These are phyloP conservation scores for Chelmon rostratus DNA, from an alignment of 2,797 vertebrate species.

Conservation along the genomic window DNA sequence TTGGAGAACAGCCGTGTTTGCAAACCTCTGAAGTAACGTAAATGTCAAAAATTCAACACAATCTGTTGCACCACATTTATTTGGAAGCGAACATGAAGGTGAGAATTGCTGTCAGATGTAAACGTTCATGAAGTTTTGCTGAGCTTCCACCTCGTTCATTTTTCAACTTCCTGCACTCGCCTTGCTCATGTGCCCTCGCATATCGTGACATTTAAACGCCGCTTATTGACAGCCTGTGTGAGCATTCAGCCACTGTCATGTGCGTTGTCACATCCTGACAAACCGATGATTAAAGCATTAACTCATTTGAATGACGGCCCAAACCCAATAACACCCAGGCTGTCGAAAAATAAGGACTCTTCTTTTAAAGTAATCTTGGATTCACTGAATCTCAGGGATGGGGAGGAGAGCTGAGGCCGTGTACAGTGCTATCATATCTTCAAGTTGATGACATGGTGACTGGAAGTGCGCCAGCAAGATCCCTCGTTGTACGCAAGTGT, in stretches of 20 bases:
- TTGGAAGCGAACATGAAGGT: neutral
- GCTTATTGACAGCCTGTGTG: neutral
- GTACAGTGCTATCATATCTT: constrained; percentile 28
- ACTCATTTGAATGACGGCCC: neutral
- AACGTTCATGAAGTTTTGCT: neutral
- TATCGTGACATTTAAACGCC: neutral
- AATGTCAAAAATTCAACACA: neutral
- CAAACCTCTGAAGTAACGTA: neutral
- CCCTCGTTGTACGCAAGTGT: neutral
- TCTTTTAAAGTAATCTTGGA: constrained; percentile 6
- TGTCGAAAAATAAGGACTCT: neutral
- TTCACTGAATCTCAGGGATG: constrained; percentile 4
- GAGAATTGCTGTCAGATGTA: neutral
- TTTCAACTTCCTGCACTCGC: neutral
- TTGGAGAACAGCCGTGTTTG: no score
- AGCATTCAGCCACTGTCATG: neutral
- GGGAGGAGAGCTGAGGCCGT: constrained; percentile 13
- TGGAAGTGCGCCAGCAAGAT: constrained; percentile 33
- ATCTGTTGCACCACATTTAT: neutral
- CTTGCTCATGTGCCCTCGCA: no score
- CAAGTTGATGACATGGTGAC: constrained; percentile 20
- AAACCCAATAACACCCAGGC: neutral
- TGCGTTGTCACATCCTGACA: neutral
- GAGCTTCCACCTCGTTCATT: neutral
- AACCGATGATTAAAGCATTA: constrained; percentile 3